Percentiles rank a stretch among this genome's conserved stretches.
Evolutionary conservation across 2,797 vertebrate genomes (phyloP).

Genomic region (Falco berigora): DNA sequence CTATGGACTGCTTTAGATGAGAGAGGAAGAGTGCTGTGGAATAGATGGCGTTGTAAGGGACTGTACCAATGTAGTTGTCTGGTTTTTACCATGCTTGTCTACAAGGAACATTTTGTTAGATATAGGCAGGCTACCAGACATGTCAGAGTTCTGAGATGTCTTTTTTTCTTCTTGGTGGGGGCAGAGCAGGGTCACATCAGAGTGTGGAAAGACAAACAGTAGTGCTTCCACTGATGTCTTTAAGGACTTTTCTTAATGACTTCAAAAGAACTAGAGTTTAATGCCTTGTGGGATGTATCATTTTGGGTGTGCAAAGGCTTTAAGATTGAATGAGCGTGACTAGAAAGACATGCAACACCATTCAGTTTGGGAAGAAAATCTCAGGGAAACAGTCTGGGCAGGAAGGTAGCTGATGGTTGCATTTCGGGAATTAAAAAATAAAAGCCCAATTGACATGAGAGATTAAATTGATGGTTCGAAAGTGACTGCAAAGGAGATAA

Average conservation of each 20-base stretch:
- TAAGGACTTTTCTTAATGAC: background rate
- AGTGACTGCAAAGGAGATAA: background rate
- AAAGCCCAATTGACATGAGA: background rate
- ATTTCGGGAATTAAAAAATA: background rate
- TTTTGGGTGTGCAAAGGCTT: background rate
- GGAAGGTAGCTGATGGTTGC: background rate
- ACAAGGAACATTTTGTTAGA: background rate
- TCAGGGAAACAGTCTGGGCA: background rate
- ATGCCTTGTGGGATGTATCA: background rate
- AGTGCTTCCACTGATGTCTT: background rate
- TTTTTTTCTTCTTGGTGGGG: background rate
- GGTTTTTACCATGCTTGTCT: background rate
- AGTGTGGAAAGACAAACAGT: background rate
- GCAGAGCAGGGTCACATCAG: background rate
- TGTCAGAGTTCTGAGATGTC: background rate
- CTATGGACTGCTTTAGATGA: background rate
- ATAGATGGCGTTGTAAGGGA: background rate
- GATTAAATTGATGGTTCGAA: accelerated
- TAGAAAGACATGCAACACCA: background rate
- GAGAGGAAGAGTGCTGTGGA: background rate
- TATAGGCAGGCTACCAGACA: background rate
- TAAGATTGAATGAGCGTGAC: background rate
- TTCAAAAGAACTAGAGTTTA: background rate
- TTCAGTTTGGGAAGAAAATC: background rate
- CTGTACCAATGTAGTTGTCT: background rate